Evolutionary conservation across 2,888 invertebrate genomes (phyloP).

Genomic region (Drosophila flavopinicola): DNA sequence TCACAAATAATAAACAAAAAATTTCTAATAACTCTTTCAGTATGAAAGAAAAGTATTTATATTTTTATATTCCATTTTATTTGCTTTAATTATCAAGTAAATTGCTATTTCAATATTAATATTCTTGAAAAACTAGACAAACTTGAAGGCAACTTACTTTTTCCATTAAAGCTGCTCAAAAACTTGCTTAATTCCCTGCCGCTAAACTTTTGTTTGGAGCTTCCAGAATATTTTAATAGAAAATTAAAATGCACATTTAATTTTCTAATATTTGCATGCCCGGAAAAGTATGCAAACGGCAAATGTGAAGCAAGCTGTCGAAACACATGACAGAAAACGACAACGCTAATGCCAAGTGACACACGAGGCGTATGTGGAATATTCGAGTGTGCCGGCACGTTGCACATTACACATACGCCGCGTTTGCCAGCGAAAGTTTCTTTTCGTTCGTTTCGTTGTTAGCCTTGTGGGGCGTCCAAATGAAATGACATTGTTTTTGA

Average conservation of each 20-base stretch:
- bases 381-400: neutral
- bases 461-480: constrained; percentile 57
- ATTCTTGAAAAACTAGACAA: too few species aligned
- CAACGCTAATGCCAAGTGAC: constrained; percentile 30
- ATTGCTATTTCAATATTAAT: too few species aligned
- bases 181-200: too few species aligned
- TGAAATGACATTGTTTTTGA: constrained; percentile 64
- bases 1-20: too few species aligned
- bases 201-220: too few species aligned
- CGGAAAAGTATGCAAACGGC: neutral
- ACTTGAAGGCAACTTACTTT: too few species aligned
- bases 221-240: neutral
- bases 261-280: neutral
- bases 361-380: constrained; percentile 20
- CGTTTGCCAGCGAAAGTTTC: constrained; percentile 31
- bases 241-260: neutral
- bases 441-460: constrained; percentile 50
- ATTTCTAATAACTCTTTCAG: too few species aligned
- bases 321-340: neutral
- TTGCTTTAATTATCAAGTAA: too few species aligned
- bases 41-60: too few species aligned
- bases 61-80: too few species aligned
- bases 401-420: constrained; percentile 54
- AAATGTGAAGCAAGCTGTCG: constrained; percentile 6
- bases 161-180: too few species aligned